A percentile compares a stretch with the other conserved stretches of the same genome.
Evolutionary conservation across 2,797 vertebrate species (phyloP).

Genomic region (Dromococcyx pavoninus): DNA sequence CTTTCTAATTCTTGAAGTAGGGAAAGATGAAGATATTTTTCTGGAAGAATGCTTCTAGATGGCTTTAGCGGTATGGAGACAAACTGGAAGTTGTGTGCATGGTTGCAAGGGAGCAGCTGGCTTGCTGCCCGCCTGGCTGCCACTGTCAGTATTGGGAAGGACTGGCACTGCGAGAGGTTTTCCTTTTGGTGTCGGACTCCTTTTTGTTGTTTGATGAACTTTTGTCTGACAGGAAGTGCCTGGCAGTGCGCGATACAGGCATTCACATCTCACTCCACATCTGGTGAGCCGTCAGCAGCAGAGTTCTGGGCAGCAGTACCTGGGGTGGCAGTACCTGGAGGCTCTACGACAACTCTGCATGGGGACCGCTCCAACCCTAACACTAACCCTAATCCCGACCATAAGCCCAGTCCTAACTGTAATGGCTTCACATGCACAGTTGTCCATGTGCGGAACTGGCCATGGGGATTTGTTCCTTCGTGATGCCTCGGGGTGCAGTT

Average conservation of each 20-base stretch:
- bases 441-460: no score
- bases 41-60: not conserved
- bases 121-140: not conserved
- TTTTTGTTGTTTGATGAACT: rapidly evolving
- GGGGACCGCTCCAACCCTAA: no score
- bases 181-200: rapidly evolving
- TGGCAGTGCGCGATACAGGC: rapidly evolving
- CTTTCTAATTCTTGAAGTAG: not conserved
- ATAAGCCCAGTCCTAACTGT: no score
- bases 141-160: rapidly evolving
- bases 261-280: rapidly evolving
- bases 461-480: no score
- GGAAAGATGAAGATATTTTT: not conserved
- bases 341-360: no score
- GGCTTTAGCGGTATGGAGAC: not conserved
- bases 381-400: no score
- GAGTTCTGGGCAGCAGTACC: no score
- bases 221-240: rapidly evolving
- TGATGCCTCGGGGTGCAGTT: not conserved
- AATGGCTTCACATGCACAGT: no score
- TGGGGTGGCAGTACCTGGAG: no score
- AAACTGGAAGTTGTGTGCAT: rapidly evolving
- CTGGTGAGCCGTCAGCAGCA: not conserved
- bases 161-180: rapidly evolving
- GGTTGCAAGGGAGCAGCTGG: not conserved